Conservation (phyloP, 2,797 vertebrate genomes). For the Mus minutoides region DNA sequence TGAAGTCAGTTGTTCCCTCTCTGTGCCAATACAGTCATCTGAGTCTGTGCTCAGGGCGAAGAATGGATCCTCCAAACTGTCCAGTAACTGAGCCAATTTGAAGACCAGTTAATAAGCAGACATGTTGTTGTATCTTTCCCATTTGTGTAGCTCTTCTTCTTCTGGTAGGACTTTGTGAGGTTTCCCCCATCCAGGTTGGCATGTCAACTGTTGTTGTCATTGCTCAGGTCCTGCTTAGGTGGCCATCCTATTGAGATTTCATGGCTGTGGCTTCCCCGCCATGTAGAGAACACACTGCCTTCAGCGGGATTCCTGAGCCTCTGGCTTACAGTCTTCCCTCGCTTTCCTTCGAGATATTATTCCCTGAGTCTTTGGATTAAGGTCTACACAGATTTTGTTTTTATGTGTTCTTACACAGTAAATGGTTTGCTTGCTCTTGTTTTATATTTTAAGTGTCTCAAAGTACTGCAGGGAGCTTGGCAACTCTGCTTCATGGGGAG, state of each 20-base stretch:
- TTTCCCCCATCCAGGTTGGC: neutral
- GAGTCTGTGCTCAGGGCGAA: neutral
- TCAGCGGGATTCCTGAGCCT: neutral
- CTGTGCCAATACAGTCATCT: neutral
- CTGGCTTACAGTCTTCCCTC: neutral
- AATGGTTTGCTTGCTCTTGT: neutral
- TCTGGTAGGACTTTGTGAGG: neutral
- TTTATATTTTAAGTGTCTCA: neutral
- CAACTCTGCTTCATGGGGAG: neutral
- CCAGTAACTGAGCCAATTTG: neutral
- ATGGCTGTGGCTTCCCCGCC: neutral
- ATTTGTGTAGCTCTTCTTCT: neutral
- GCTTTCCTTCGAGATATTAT: neutral
- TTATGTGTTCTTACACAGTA: neutral
- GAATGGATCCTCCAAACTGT: neutral
- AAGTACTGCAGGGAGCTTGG: neutral
- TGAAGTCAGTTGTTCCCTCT: neutral
- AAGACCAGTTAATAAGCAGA: neutral
- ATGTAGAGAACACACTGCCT: neutral
- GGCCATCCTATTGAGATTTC: neutral
- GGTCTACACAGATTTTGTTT: neutral
- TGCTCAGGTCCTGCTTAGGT: neutral
- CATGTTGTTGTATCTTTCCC: neutral
- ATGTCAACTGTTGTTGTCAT: neutral
- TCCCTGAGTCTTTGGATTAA: neutral